Evolutionary conservation across 2,888 invertebrate genomes (phyloP).

Genomic region (Hemaris fuciformis): DNA sequence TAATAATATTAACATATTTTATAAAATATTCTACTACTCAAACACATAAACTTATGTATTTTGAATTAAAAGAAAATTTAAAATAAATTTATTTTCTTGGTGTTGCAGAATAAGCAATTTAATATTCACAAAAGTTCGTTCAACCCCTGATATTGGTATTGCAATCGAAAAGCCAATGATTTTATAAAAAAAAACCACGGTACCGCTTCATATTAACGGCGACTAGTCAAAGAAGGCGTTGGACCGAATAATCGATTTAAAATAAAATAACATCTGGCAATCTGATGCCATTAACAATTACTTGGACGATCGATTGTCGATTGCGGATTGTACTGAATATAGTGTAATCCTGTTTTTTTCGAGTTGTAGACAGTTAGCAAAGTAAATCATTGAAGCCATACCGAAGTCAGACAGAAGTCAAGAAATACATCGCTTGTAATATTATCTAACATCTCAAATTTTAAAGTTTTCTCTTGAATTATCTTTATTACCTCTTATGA

Average conservation of each 20-base stretch:
- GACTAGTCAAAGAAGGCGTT: slow-evolving; percentile 48
- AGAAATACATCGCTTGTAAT: no score
- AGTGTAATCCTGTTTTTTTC: slow-evolving; percentile 3
- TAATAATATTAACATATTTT: no score
- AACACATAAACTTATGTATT: no score
- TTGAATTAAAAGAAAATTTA: no score
- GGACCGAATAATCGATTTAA: slow-evolving; percentile 61
- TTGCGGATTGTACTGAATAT: slow-evolving; percentile 12
- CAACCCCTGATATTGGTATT: slow-evolving; percentile 26
- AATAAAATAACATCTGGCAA: slow-evolving; percentile 48
- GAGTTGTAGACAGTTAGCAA: not conserved
- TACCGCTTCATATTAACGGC: slow-evolving; percentile 41
- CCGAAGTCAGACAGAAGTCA: no score
- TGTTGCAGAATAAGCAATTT: slow-evolving; percentile 10
- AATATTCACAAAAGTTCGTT: slow-evolving; percentile 16
- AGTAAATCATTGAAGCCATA: no score
- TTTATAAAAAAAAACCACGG: slow-evolving; percentile 34
- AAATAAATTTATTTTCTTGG: no score
- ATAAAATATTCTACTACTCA: no score
- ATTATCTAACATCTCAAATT: no score
- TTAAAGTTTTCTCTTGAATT: no score
- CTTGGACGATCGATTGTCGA: slow-evolving; percentile 18
- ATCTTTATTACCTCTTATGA: no score
- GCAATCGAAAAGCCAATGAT: slow-evolving; percentile 30
- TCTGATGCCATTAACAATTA: slow-evolving; percentile 39